phyloP scores from a whole-genome alignment of 2,797 vertebrate species.

The Natrix natrix region DNA sequence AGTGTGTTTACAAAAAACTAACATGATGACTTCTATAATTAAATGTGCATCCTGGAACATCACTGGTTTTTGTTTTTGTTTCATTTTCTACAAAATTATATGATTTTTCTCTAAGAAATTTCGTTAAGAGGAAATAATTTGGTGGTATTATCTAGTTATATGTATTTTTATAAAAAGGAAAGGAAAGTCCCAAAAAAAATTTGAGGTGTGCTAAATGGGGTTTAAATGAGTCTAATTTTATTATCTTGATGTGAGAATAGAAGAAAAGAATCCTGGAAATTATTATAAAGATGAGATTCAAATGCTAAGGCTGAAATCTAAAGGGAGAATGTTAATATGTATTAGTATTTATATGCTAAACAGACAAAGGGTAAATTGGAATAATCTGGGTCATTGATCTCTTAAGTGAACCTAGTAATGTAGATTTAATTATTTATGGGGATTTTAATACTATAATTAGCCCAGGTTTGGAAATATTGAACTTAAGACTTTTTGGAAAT shows the following conservation, averaged over 20 bases:
- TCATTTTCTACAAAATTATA: background rate
- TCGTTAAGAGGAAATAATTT: background rate
- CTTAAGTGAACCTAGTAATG: background rate
- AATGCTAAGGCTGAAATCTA: background rate
- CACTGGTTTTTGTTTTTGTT: background rate
- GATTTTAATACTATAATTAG: background rate
- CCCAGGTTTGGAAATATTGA: background rate
- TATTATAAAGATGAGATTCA: background rate
- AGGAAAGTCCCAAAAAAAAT: background rate
- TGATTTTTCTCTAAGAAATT: background rate
- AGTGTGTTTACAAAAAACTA: background rate
- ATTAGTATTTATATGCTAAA: background rate
- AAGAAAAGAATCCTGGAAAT: background rate
- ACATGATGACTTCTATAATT: background rate
- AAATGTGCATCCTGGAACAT: background rate
- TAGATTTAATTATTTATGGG: background rate
- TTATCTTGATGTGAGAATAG: background rate
- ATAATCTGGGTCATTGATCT: background rate
- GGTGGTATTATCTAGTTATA: background rate
- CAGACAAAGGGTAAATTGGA: background rate
- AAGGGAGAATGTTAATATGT: background rate
- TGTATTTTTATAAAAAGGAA: background rate
- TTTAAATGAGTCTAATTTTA: background rate
- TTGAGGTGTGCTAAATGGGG: background rate
- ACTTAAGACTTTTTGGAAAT: background rate